Conservation (phyloP, 2,888 invertebrate species). For the Megaustenia siamemsis region DNA sequence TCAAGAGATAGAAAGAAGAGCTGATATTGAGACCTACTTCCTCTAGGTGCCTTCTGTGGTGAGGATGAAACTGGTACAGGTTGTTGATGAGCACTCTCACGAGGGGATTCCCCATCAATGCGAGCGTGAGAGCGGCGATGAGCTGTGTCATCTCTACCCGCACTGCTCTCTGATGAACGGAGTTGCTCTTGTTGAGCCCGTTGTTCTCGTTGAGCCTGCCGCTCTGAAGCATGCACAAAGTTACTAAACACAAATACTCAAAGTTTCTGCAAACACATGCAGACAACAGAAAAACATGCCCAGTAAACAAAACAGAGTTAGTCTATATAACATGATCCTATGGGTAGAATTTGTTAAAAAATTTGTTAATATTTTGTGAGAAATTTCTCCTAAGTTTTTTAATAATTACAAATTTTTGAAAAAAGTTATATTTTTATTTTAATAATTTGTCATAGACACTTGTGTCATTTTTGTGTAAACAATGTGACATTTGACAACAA, state of each 20-base stretch:
- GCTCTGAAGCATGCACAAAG: constrained; percentile 54
- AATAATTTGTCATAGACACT: background rate
- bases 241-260: constrained; percentile 21
- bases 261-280: background rate
- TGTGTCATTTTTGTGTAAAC: background rate
- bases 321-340: background rate
- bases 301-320: background rate
- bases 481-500: background rate
- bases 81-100: constrained; percentile 4
- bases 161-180: background rate
- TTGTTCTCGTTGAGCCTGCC: constrained; percentile 23
- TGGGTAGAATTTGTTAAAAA: background rate
- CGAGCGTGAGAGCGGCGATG: constrained; percentile 49
- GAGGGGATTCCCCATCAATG: constrained; percentile 31
- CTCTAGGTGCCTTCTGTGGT: constrained; percentile 45
- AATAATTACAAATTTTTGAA: background rate
- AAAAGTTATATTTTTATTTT: background rate
- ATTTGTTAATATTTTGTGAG: background rate
- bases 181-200: constrained; percentile 20
- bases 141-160: constrained; percentile 32
- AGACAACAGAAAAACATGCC: constrained; percentile 1
- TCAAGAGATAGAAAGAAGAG: background rate
- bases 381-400: too few species aligned
- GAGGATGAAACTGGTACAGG: background rate
- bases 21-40: constrained; percentile 46